Evolutionary conservation across 2,113 vertebrate species (phyloP), one percentile per base, ranked within the genome.

Genomic region (Pyrgilauda ruficollis): DNA sequence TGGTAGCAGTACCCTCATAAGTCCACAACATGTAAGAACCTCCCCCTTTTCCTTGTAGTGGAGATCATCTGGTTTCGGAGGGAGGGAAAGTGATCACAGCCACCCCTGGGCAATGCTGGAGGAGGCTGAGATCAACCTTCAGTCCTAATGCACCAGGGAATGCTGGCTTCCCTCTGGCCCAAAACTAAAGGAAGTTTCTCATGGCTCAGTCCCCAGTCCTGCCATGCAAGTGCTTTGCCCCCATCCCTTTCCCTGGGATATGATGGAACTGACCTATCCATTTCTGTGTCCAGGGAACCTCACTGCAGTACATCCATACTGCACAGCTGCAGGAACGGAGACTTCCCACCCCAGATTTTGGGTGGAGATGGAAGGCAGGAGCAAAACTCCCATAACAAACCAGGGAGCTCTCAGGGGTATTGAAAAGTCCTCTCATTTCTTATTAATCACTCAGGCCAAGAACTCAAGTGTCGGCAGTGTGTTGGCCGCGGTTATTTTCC

Each of bases 401-500:
- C 59, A 31, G 44, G 68, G 63, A 94, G 33, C 53, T 84, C 87
- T 87, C 1, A 0, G 10, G 27, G 56, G 64, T 64, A 91, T 84
- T 92, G 91, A 91, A 94, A 88, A 93, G 73, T 80, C 72, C 66
- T 92, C 87, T 96, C 28, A 43, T 92, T 96, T 84, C 90, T 94
- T 94, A 69, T 52, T 70, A 90, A 94, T 93, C 6, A 3, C 68
- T 80, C 81, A 88, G 87, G 80, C 84, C 84, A 95, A 93, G 92
- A 93, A 93, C 80, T 91, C 86, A 82, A 84, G 74, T 2, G n/a
- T 56, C 15, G 49, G 90, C 86, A 88, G 68, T 6, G 5, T 56
- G 74, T 94, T 95, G 96, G 94, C 87, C 44, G 61, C 87, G 72
- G 72, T 35, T 95, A 92, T 94, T 95, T 96, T 89, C 93, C 92